These are phyloP conservation scores for Patagioenas fasciata DNA, from an alignment of 2,113 vertebrate genomes.

Conservation along the genomic window DNA sequence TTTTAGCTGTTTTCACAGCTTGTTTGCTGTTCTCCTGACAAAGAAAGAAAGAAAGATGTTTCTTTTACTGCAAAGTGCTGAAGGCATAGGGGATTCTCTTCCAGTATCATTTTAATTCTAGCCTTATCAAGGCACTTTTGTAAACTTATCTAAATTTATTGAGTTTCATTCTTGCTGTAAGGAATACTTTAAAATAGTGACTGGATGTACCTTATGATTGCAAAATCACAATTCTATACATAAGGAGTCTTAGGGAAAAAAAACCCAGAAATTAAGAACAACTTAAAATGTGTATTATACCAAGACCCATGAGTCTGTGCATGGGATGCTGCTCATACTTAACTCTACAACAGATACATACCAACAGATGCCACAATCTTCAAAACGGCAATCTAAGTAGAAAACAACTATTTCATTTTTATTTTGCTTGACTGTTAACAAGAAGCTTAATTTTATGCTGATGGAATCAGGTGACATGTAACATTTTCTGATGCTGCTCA, in stretches of 20 bases:
- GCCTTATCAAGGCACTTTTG: conserved; percentile 23
- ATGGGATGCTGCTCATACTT: not conserved
- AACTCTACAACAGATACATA: not conserved
- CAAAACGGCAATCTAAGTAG: not conserved
- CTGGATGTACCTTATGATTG: conserved; percentile 21
- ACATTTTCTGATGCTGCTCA: not conserved
- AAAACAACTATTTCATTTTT: not conserved
- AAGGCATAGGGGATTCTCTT: not conserved
- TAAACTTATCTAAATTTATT: conserved; percentile 6
- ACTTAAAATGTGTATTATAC: not conserved
- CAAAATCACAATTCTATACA: conserved; percentile 17
- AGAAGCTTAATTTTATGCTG: not conserved
- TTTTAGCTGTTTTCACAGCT: conserved; percentile 6
- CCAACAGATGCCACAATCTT: not conserved
- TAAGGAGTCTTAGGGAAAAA: not conserved
- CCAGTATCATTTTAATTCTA: conserved; percentile 19
- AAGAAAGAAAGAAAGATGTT: not conserved
- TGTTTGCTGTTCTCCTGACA: conserved; percentile 7
- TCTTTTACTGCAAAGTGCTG: not conserved
- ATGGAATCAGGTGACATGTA: not conserved
- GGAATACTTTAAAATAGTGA: conserved; percentile 6
- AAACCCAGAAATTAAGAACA: not conserved
- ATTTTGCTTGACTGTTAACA: conserved; percentile 6
- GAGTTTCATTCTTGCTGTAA: not conserved
- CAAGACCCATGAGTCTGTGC: not conserved